These are phyloP conservation scores for Erynnis tages DNA, from an alignment of 2,888 invertebrate species.

Conservation along the genomic window DNA sequence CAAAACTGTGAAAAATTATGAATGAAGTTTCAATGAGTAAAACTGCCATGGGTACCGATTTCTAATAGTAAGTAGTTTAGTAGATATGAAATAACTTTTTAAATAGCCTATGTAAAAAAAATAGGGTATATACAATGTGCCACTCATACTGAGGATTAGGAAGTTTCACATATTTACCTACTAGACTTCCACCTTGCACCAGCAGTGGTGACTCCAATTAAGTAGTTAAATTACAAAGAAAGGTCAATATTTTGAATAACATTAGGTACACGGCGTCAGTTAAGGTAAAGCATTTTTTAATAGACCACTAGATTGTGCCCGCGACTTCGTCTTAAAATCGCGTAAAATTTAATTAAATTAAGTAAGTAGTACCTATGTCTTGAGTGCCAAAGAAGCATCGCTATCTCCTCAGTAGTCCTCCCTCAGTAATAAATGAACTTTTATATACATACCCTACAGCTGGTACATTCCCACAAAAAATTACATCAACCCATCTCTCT, in stretches of 20 bases:
- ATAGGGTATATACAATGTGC: background rate
- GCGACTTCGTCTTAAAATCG: background rate
- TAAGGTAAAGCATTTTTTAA: conserved; percentile 2
- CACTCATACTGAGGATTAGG: background rate
- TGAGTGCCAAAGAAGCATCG: too few species aligned
- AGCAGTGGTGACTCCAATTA: conserved; percentile 1
- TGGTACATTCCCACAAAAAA: too few species aligned
- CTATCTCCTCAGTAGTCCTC: too few species aligned
- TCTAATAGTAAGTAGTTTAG: background rate
- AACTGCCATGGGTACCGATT: background rate
- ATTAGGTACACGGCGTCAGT: conserved; percentile 5
- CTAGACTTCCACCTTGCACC: background rate
- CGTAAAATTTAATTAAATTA: too few species aligned
- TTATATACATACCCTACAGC: too few species aligned
- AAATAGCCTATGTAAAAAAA: too few species aligned
- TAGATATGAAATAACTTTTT: too few species aligned
- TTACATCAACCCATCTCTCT: too few species aligned
- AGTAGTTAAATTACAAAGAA: conserved; percentile 12
- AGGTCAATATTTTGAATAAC: conserved; percentile 12
- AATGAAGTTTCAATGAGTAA: background rate
- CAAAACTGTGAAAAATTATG: conserved; percentile 8
- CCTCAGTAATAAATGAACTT: too few species aligned
- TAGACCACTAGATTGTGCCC: background rate
- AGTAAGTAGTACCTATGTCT: too few species aligned
- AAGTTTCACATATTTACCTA: background rate